Base-by-base conservation (phyloP, 2,797 vertebrate species). In the Poeciliopsis gracilis region DNA sequence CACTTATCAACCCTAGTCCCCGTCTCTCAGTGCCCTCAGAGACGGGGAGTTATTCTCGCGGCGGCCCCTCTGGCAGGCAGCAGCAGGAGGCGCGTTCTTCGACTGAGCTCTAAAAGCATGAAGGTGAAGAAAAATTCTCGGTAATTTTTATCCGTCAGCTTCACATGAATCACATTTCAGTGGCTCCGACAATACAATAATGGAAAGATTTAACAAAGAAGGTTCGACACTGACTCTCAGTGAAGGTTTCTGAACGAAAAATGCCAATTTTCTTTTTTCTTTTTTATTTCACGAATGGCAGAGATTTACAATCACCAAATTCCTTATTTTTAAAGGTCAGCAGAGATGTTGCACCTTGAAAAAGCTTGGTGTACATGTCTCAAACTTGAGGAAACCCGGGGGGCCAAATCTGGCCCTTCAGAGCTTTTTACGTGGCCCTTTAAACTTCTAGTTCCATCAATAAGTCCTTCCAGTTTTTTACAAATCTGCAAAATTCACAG, bases 21-120 rank as follows among this genome's bases (percentile, higher is more conserved):
- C 82, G 82, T 28, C 25, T 84, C 70, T 77, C 8, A 82, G 70
- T 73, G 82, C 77, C 38, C 78, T 82, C 28, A 57, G 72, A 84
- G 73, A 73, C 73, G 59, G 78, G 78, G 41, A 33, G 70, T 81
- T 82, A 72, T 75, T 5, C 20, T 63, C 63, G 49, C n/a, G 63
- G 71, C 87, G 74, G 77, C 84, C 41, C 20, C 69, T 77, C 59
- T 75, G 57, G 73, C 33, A 63, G 76, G 20, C 61, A 38, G 75
- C 67, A 49, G 2, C n/a, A 76, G 4, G 36, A 57, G 9, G 7
- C 38, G 16, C 16, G n/a, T 59, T n/a, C 46, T 46, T 36, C 10
- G 23, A 38, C 45, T 23, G 11, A 51, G 18, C 41, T 71, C 12
- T 11, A 46, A 43, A 55, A 67, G 67, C 43, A 28, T 43, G 43